These are phyloP conservation scores for Sylvilagus bachmani DNA, from an alignment of 2,113 vertebrate genomes.

Conservation along the genomic window DNA sequence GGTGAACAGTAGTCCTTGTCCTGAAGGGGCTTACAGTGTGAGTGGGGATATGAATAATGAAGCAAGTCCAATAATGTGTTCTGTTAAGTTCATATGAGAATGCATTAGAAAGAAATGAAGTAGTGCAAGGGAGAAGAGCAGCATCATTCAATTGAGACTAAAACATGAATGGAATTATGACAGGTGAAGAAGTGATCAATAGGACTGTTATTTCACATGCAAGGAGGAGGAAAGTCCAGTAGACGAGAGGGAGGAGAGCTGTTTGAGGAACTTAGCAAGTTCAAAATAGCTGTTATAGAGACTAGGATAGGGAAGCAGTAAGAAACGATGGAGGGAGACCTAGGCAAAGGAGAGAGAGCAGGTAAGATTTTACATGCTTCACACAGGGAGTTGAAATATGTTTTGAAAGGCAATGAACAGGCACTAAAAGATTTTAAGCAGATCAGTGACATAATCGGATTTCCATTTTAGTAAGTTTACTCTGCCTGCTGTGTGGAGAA, in stretches of 20 bases:
- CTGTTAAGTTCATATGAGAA: background rate
- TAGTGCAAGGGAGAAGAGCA: background rate
- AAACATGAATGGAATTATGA: background rate
- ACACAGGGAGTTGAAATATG: slow-evolving; percentile 33
- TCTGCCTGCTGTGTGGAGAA: background rate
- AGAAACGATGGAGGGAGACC: background rate
- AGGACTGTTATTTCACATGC: background rate
- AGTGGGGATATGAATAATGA: background rate
- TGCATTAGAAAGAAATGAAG: background rate
- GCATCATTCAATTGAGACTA: background rate
- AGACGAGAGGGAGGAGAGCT: background rate
- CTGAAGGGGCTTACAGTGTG: background rate
- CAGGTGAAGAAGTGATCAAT: background rate
- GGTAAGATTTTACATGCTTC: slow-evolving; percentile 5
- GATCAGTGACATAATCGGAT: slow-evolving; percentile 49
- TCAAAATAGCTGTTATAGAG: background rate
- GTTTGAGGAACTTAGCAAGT: background rate
- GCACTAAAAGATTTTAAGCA: slow-evolving; percentile 32
- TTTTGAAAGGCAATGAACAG: slow-evolving; percentile 58
- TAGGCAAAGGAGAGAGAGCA: background rate
- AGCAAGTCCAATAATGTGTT: background rate
- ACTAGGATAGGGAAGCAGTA: background rate
- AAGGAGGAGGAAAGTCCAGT: background rate
- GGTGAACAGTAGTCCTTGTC: background rate
- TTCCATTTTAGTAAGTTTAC: slow-evolving; percentile 54